These are phyloP conservation scores for Geococcyx californianus DNA, from an alignment of 2,113 vertebrate species.

Conservation along the genomic window DNA sequence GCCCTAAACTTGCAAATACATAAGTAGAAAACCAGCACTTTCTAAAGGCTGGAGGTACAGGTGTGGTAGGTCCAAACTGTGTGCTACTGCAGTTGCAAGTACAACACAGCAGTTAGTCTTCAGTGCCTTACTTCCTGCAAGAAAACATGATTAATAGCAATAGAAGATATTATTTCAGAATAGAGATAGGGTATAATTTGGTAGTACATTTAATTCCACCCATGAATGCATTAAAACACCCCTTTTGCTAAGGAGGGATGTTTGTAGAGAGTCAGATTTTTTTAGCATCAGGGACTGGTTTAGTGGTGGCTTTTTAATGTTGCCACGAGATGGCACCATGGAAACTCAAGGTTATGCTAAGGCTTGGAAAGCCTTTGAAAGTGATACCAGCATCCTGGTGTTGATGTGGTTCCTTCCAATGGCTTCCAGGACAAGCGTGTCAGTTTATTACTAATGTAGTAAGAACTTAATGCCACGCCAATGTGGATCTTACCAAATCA, in stretches of 20 bases:
- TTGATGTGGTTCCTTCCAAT: neutral
- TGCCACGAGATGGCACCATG: neutral
- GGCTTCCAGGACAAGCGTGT: neutral
- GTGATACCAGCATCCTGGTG: neutral
- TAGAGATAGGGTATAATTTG: neutral
- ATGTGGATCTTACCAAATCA: neutral
- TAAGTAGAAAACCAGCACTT: neutral
- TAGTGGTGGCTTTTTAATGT: neutral
- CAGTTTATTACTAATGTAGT: neutral
- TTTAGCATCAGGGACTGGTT: neutral
- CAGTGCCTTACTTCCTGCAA: neutral
- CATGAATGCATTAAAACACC: neutral
- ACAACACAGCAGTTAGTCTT: neutral
- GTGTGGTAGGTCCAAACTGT: neutral
- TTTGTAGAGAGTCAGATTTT: neutral
- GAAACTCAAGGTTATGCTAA: neutral
- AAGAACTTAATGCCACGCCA: neutral
- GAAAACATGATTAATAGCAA: neutral
- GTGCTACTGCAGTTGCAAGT: rapidly evolving
- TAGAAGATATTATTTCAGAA: neutral
- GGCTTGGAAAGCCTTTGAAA: neutral
- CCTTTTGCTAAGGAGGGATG: rapidly evolving
- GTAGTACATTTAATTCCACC: neutral
- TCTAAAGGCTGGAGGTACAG: rapidly evolving
- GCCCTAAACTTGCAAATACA: neutral